Percentiles rank a stretch among this genome's conserved stretches.
Conservation (phyloP, 2,797 vertebrate species). For the Melanotaenia maccullochi region DNA sequence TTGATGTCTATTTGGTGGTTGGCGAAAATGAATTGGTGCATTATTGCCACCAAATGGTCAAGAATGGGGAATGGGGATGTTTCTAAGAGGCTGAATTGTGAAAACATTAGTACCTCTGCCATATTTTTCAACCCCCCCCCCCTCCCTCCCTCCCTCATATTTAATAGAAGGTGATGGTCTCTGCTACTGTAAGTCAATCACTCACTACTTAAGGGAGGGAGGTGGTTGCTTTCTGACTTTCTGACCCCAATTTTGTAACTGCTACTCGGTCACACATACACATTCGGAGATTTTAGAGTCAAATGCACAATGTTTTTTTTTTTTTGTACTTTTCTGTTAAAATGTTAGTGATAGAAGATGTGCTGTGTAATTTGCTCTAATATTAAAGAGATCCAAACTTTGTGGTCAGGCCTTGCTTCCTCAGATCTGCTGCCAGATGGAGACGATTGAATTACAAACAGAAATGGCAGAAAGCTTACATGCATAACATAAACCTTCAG, state of each 20-base stretch:
- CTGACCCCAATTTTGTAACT: not conserved
- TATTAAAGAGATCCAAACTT: conserved; percentile 8
- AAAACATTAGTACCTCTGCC: too few species aligned
- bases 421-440: conserved; percentile 8
- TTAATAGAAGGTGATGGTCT: not conserved
- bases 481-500: not conserved
- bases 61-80: too few species aligned
- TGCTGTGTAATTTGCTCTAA: not conserved
- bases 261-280: not conserved
- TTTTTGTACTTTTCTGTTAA: not conserved
- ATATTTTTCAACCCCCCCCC: too few species aligned
- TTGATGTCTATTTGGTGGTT: too few species aligned
- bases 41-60: too few species aligned
- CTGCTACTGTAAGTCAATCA: not conserved
- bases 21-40: too few species aligned
- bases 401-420: conserved; percentile 1
- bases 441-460: conserved; percentile 6
- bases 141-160: too few species aligned
- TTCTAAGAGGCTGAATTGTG: too few species aligned
- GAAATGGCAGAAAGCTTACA: conserved; percentile 8
- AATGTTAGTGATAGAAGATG: not conserved
- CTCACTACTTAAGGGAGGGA: not conserved
- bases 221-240: not conserved
- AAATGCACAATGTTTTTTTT: not conserved
- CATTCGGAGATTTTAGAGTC: not conserved